Conservation (phyloP, 2,113 vertebrate species). For the Echinops telfairi region DNA sequence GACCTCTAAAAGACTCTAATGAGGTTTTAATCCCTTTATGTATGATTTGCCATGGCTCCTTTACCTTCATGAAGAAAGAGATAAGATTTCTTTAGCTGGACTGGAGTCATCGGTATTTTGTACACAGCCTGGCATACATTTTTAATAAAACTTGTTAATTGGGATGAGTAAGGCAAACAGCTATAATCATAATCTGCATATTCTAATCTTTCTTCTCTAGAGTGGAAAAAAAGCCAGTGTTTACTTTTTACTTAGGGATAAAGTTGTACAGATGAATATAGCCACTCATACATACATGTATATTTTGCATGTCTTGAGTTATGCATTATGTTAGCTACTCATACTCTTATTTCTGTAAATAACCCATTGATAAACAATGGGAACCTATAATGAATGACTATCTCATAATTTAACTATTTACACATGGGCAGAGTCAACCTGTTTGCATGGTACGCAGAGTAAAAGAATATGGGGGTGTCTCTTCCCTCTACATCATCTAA, state of each 20-base stretch:
- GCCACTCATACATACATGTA: background rate
- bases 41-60: background rate
- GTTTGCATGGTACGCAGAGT: background rate
- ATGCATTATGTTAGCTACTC: background rate
- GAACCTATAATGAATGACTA: background rate
- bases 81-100: background rate
- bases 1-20: background rate
- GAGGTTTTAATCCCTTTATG: background rate
- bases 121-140: background rate
- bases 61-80: background rate
- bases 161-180: background rate
- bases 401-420: background rate
- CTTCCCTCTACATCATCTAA: background rate
- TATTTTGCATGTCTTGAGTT: background rate
- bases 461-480: background rate
- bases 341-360: conserved; percentile 5
- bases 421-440: background rate
- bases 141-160: conserved; percentile 16
- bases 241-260: background rate
- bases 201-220: conserved; percentile 36
- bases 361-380: background rate
- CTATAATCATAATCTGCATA: background rate
- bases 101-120: background rate
- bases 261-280: background rate
- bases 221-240: background rate